phyloP scores from a whole-genome alignment of 2,113 vertebrate species.

The Tenebrosternarchus preto region DNA sequence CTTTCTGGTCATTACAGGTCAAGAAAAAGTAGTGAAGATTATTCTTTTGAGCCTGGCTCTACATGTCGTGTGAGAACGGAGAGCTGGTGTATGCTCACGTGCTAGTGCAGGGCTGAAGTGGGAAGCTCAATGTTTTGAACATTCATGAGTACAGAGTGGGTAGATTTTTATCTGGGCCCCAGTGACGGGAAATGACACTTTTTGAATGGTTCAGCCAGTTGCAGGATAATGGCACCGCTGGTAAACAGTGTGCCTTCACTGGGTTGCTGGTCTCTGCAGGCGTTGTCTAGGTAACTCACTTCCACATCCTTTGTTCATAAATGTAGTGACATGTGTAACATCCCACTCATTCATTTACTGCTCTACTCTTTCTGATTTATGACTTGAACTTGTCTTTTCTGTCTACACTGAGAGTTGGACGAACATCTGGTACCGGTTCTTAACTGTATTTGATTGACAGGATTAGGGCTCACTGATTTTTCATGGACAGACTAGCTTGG shows the following conservation, averaged over 20 bases:
- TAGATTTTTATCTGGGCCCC: constrained; percentile 83
- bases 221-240: constrained; percentile 70
- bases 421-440: background rate
- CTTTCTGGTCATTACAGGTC: background rate
- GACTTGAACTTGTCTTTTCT: background rate
- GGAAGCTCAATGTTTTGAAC: constrained; percentile 78
- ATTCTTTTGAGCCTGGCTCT: background rate
- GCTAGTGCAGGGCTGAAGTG: constrained; percentile 61
- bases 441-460: background rate
- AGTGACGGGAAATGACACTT: constrained; percentile 76
- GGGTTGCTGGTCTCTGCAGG: constrained; percentile 59
- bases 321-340: background rate
- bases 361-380: background rate
- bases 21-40: background rate
- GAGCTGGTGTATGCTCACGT: constrained; percentile 56
- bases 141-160: constrained; percentile 75
- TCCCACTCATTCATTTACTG: background rate
- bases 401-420: background rate
- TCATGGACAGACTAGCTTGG: background rate
- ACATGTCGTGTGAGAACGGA: constrained; percentile 35
- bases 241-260: constrained; percentile 70
- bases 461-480: background rate
- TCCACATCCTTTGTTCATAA: background rate
- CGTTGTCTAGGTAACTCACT: constrained; percentile 55
- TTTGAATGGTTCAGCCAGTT: constrained; percentile 78